Base-by-base conservation (phyloP, 2,888 invertebrate genomes). In the Odontomyia ornata region DNA sequence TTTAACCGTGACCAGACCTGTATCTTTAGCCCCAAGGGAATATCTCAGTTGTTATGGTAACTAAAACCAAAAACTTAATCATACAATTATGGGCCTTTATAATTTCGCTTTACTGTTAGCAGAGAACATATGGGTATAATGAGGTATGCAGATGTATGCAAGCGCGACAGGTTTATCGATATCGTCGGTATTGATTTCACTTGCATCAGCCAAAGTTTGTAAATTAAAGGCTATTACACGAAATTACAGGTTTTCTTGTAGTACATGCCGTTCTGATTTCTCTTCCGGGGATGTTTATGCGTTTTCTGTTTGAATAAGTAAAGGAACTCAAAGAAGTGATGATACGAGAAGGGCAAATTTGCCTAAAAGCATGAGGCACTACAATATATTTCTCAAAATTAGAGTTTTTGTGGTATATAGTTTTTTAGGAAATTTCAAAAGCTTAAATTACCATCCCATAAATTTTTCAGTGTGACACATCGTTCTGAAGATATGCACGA, bases 41-140 rank as follows among this genome's bases (percentile, higher is more conserved):
- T 15, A 18, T 15, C 15, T 7, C 11, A 11, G 36, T 36, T 9
- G 71, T 72, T 72, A 56, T 56, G 71, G 52, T 28, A 43, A 73
- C 27, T 73, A 57, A 36, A 73, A 23, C 60, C 57, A 57, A 73
- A 73, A 73, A 5, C 23, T 73, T 60, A 73, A 73, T 36, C 60
- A 57, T 60, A 36, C 73, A 30, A 36, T 73, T 73, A 73, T 73
- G 73, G 57, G 60, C 60, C 36, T 57, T 60, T 57, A 30, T 73
- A 36, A 73, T 60, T 57, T 73, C 73, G 60, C 43, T 60, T 28
- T 43, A 73, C 30, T 52, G 69, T 46, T 28, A 28, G 43, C 73
- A 73, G 43, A 36, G n/a, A 56, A 56, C n/a, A 36, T 36, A 36
- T 46, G 15, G 13, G 27, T 47, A 4, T 25, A 23, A 13, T 3